Percentiles rank a stretch among this genome's conserved stretches.
phyloP scores from a whole-genome alignment of 2,888 invertebrate species.

The Coelinius sp. region DNA sequence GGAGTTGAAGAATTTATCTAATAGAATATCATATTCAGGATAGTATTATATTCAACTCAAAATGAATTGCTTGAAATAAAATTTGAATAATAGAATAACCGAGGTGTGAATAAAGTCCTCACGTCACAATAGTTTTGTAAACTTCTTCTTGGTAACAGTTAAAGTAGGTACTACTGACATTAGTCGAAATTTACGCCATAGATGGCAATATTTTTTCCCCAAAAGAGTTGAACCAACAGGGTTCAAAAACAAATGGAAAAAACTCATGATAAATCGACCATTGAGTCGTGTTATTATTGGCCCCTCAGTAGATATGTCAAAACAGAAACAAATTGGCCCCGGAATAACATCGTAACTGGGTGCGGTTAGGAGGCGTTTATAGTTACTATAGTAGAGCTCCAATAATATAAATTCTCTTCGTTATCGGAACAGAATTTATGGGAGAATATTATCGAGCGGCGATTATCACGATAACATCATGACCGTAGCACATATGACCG shows the following conservation, averaged over 20 bases:
- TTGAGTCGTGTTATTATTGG: conserved; percentile 28
- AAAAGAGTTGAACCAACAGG: background rate
- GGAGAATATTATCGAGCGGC: conserved; percentile 68
- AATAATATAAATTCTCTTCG: conserved; percentile 67
- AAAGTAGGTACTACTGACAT: too few relatives aligned
- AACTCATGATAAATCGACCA: conserved; percentile 28
- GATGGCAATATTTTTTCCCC: background rate
- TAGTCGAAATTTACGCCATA: background rate
- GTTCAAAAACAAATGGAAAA: background rate
- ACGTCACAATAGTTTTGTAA: too few relatives aligned
- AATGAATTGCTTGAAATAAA: too few relatives aligned
- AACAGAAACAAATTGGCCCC: conserved; percentile 59
- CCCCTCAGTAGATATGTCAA: conserved; percentile 42
- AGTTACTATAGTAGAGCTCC: conserved; percentile 49
- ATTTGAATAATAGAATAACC: too few relatives aligned
- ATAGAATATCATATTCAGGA: too few relatives aligned
- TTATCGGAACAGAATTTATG: conserved; percentile 66
- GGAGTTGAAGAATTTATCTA: too few relatives aligned
- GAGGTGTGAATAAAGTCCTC: too few relatives aligned
- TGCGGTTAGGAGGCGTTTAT: conserved; percentile 51
- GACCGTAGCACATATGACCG: conserved; percentile 58
- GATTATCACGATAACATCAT: conserved; percentile 68
- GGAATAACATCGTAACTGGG: conserved; percentile 57
- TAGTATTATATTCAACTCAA: too few relatives aligned
- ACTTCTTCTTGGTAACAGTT: too few relatives aligned